phyloP scores from a whole-genome alignment of 2,797 vertebrate species.

The Trachurus trachurus region DNA sequence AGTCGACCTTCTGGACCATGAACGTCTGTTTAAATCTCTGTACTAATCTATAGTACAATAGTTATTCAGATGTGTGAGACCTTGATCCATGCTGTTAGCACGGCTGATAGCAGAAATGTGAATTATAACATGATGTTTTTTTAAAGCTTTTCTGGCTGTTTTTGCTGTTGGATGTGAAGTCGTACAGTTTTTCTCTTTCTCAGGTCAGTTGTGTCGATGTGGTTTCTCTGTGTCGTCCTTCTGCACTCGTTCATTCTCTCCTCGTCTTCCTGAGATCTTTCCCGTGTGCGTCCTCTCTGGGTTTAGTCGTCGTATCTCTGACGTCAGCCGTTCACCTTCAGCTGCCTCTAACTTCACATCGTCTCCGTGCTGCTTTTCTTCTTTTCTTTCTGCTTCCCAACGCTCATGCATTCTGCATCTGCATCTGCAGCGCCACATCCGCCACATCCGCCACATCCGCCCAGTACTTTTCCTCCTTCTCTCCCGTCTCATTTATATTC shows the following conservation, averaged over 20 bases:
- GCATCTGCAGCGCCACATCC: constrained; percentile 64
- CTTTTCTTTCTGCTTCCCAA: constrained; percentile 43
- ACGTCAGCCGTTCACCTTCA: constrained; percentile 82
- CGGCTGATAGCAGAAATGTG: no score
- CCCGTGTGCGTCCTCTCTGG: constrained; percentile 10
- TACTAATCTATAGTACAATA: not conserved
- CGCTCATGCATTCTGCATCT: constrained; percentile 73
- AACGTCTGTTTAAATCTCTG: no score
- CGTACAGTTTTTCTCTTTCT: not conserved
- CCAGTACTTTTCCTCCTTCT: constrained; percentile 85
- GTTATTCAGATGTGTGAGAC: not conserved
- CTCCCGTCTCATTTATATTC: constrained; percentile 81
- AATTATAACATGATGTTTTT: no score
- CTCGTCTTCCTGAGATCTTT: constrained; percentile 4
- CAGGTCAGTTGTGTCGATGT: no score
- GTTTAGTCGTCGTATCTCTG: constrained; percentile 46
- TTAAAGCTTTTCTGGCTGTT: no score
- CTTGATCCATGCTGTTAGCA: no score
- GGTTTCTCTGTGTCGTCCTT: not conserved
- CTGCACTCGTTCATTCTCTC: constrained; percentile 1
- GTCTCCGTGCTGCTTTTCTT: constrained; percentile 41
- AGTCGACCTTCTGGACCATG: no score
- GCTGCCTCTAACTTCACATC: constrained; percentile 56
- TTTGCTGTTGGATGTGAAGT: not conserved
- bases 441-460: constrained; percentile 57